Conservation (phyloP, 2,888 invertebrate species). For the Matsumyia berberina region DNA sequence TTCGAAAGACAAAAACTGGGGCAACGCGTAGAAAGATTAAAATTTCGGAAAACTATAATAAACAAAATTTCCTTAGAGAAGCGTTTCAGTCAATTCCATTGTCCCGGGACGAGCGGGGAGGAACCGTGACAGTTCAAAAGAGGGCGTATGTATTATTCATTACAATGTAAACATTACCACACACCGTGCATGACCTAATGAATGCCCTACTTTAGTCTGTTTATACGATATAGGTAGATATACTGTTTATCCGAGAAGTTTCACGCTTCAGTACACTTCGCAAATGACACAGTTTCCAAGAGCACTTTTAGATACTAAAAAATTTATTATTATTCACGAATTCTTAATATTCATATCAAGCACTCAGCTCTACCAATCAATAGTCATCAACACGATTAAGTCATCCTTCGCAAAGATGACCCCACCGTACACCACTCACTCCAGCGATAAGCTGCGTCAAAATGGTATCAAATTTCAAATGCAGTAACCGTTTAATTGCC, state of each 20-base stretch:
- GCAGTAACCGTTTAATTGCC: conserved; percentile 64
- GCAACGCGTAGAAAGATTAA: conserved; percentile 43
- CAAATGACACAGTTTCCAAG: conserved; percentile 2
- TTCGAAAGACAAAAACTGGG: conserved; percentile 59
- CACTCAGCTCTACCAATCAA: conserved; percentile 49
- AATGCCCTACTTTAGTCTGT: conserved; percentile 47
- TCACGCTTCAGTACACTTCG: conserved; percentile 21
- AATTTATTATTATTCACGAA: conserved; percentile 12
- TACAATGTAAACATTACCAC: conserved; percentile 29
- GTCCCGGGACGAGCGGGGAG: not conserved
- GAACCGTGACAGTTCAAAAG: conserved; percentile 29
- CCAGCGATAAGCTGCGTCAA: conserved; percentile 41
- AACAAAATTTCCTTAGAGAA: conserved; percentile 8
- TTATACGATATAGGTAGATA: conserved; percentile 31
- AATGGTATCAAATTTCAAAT: conserved; percentile 68
- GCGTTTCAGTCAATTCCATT: not conserved
- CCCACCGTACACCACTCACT: conserved; percentile 19
- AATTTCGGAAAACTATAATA: conserved; percentile 33
- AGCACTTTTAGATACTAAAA: conserved; percentile 20
- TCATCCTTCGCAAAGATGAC: conserved; percentile 66
- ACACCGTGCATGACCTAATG: conserved; percentile 56
- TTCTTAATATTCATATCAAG: conserved; percentile 5
- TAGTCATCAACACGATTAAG: conserved; percentile 61
- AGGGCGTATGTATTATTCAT: conserved; percentile 57
- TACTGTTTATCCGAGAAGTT: conserved; percentile 33